Base-by-base conservation (phyloP, 1,140 invertebrate genomes). In the Halotydeus destructor region DNA sequence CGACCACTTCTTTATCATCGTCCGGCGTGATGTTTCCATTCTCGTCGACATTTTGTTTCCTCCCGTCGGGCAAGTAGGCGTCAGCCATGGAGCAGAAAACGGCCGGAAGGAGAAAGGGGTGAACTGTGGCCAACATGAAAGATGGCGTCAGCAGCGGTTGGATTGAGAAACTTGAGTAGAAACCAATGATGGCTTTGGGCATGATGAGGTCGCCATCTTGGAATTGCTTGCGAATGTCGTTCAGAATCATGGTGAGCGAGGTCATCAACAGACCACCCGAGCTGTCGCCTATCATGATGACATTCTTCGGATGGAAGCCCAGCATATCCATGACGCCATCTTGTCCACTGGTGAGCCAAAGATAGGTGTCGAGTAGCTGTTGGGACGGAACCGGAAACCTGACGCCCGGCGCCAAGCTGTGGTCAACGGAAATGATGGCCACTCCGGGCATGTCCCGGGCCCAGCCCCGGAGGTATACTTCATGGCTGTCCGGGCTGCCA, bases 361-460 rank as follows among this genome's bases (percentile, higher is more conserved):
- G 79, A 55, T 97, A 98, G 0, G 78, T 78, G 54, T 88, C 94
- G 45, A 86, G 72, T 0, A 88, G 75, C 64, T 99, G 91, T 57
- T 98, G 84, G 2, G 89, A 56, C 1, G 88, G 84, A 31, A 85
- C 67, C 1, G 71, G 71, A 53, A 66, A 75, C 0, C 65, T 66
- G 36, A 60, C 55, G 56, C 88, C n/a, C 12, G 14, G 21, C 21
- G 8, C 79, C 23, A 97, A 61, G 47, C 84, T 89, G 56, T 99
- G 98, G 60, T 99, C 93, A 39, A 99, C 69, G 5, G 84, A 91
- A 2, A 98, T 57, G 50, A 99, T 81, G 1, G 93, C 86, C 19
- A 44, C 23, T 14, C 26, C 45, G 3, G 0, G 12, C 19, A 41
- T 16, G 9, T 32, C 12, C 2, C 21, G 9, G 11, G 22, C 27